Percentiles rank a stretch among this genome's conserved stretches.
phyloP scores from a whole-genome alignment of 2,797 vertebrate genomes.

The Coregonus ussuriensis region DNA sequence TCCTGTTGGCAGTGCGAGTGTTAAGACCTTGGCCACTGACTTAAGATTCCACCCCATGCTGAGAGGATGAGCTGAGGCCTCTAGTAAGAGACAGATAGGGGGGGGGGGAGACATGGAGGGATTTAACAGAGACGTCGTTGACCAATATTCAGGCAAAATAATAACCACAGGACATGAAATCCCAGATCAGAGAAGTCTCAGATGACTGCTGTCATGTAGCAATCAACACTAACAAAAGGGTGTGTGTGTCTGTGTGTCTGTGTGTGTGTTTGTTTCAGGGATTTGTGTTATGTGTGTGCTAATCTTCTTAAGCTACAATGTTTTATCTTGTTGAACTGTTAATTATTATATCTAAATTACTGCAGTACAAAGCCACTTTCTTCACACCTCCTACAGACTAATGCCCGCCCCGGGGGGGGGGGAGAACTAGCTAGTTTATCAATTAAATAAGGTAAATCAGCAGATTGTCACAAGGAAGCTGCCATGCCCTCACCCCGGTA shows the following conservation, averaged over 20 bases:
- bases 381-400: not conserved
- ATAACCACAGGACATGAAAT: conserved; percentile 18
- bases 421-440: not conserved
- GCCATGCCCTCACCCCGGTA: not conserved
- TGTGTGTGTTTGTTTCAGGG: not conserved
- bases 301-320: not conserved
- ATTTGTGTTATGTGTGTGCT: not conserved
- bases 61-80: conserved; percentile 17
- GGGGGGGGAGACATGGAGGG: not conserved
- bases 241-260: not conserved
- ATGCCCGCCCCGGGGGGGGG: too few species aligned
- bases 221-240: not conserved
- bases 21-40: conserved; percentile 34
- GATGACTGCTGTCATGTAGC: conserved; percentile 1
- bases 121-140: conserved; percentile 28
- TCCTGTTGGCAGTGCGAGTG: conserved; percentile 12
- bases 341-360: not conserved
- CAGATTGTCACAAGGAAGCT: not conserved
- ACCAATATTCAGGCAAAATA: conserved; percentile 24
- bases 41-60: conserved; percentile 7
- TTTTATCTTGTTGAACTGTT: not conserved
- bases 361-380: conserved; percentile 1
- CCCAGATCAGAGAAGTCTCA: conserved; percentile 2
- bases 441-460: not conserved
- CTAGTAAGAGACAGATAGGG: conserved; percentile 11